phyloP scores from a whole-genome alignment of 2,888 invertebrate species.

The Arctia plantaginis region DNA sequence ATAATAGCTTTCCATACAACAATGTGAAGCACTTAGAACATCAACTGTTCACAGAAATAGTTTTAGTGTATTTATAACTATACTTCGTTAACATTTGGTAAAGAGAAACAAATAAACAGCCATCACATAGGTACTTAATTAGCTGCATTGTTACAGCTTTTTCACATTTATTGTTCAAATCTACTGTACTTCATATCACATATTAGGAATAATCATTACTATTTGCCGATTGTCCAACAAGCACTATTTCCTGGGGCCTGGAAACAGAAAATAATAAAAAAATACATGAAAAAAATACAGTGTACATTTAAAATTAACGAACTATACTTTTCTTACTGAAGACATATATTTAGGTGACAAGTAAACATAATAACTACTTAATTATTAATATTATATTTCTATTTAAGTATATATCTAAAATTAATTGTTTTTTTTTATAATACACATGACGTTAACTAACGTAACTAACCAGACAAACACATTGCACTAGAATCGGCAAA shows the following conservation, averaged over 20 bases:
- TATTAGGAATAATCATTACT: slow-evolving; percentile 71
- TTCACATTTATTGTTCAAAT: slow-evolving; percentile 49
- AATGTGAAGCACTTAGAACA: neutral
- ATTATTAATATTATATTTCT: neutral
- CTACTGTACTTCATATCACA: slow-evolving; percentile 13
- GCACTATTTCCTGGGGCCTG: slow-evolving; percentile 79
- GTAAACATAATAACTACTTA: neutral
- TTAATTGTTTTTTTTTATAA: neutral
- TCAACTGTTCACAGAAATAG: neutral
- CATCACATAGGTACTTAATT: slow-evolving; percentile 37
- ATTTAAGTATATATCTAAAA: neutral
- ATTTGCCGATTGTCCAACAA: slow-evolving; percentile 64
- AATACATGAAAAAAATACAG: slow-evolving; percentile 6
- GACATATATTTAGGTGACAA: neutral
- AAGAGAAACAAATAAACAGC: slow-evolving; percentile 39
- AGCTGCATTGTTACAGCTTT: slow-evolving; percentile 44
- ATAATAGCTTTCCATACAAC: neutral
- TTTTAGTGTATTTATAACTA: neutral
- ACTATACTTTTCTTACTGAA: neutral
- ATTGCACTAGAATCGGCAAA: neutral
- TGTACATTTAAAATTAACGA: neutral
- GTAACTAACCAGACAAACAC: neutral
- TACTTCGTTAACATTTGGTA: slow-evolving; percentile 30
- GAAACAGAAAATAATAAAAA: slow-evolving; percentile 47
- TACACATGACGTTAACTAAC: neutral